Conservation (phyloP, 2,888 invertebrate species). For the Stenolophus ochropezus region DNA sequence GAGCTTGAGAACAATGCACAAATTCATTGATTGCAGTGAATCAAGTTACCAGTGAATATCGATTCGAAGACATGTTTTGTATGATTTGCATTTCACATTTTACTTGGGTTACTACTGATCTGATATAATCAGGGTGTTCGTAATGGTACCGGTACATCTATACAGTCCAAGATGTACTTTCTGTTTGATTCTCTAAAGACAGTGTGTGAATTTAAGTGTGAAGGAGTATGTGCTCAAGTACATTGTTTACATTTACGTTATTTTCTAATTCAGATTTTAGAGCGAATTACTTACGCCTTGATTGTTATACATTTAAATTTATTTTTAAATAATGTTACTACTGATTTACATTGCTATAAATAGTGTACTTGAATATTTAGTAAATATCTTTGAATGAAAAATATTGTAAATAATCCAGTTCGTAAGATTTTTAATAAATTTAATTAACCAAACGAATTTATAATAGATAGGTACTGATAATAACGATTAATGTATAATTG, state of each 20-base stretch:
- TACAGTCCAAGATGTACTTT: constrained; percentile 37
- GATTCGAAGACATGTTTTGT: not conserved
- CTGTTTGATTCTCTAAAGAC: not conserved
- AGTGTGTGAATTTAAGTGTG: constrained; percentile 8
- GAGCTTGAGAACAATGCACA: constrained; percentile 53
- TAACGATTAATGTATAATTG: constrained; percentile 63
- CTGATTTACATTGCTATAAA: constrained; percentile 53
- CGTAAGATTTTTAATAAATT: constrained; percentile 73
- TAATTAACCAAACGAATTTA: constrained; percentile 74
- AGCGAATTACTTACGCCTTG: constrained; percentile 49
- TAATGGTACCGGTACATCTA: constrained; percentile 36
- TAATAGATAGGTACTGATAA: constrained; percentile 72
- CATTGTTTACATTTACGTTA: constrained; percentile 46
- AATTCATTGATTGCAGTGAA: constrained; percentile 15
- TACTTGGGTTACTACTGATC: not conserved
- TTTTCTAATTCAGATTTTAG: constrained; percentile 25
- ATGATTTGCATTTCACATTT: constrained; percentile 38
- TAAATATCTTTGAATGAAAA: constrained; percentile 59
- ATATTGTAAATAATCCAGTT: constrained; percentile 74
- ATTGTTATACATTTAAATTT: constrained; percentile 48
- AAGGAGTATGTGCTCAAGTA: constrained; percentile 50
- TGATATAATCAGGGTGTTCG: constrained; percentile 50
- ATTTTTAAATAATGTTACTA: constrained; percentile 45
- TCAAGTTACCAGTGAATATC: constrained; percentile 34
- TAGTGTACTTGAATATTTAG: constrained; percentile 59